A percentile compares a stretch with the other conserved stretches of the same genome.
Conservation (phyloP, 1,140 invertebrate species). For the Temnothorax longispinosus region DNA sequence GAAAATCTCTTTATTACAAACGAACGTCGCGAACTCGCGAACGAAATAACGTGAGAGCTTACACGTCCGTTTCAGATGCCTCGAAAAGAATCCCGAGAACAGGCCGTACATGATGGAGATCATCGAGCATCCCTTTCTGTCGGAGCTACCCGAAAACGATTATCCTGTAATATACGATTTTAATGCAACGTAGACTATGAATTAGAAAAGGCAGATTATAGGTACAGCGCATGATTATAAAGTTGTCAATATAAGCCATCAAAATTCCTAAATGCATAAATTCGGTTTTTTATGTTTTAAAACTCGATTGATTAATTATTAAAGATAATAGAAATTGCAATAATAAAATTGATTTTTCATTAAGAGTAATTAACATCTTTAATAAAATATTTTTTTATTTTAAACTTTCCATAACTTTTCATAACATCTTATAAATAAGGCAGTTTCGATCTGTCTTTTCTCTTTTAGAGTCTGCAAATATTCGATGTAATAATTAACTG, state of each 20-base stretch:
- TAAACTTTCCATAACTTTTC: neutral
- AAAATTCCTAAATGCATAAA: neutral
- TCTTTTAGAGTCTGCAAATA: neutral
- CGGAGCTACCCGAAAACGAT: conserved; percentile 91
- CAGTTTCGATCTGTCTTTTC: neutral
- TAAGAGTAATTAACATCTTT: neutral
- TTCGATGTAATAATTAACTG: neutral
- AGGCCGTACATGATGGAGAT: conserved; percentile 94
- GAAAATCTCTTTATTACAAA: conserved; percentile 26
- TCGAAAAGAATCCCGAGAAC: conserved; percentile 96
- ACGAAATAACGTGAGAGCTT: neutral
- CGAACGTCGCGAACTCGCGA: neutral
- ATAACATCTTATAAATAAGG: no score
- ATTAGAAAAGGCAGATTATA: neutral
- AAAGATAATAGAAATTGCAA: neutral
- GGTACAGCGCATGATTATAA: neutral
- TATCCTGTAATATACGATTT: conserved; percentile 87
- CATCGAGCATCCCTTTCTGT: conserved; percentile 94
- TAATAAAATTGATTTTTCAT: neutral
- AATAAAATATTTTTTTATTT: neutral
- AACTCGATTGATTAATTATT: neutral
- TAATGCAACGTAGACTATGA: neutral
- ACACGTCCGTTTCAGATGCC: conserved; percentile 88
- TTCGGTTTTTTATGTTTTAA: neutral
- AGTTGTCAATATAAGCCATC: neutral